Conservation (phyloP, 2,888 invertebrate species). For the Antheraea yamamai region DNA sequence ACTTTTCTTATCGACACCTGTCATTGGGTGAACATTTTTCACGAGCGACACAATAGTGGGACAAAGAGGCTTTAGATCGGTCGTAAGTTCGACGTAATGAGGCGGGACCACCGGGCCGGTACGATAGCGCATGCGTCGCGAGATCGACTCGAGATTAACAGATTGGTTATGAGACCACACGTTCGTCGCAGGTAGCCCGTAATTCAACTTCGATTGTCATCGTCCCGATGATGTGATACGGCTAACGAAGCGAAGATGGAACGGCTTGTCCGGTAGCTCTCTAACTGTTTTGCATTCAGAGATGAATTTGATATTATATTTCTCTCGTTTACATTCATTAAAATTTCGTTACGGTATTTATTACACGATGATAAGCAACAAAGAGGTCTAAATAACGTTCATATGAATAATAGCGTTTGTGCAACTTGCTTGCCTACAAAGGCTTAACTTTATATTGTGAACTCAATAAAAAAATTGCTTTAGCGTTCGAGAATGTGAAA, state of each 20-base stretch:
- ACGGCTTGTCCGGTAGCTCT: conserved; percentile 60
- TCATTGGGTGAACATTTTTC: conserved; percentile 75
- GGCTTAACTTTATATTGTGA: neutral
- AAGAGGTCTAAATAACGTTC: conserved; percentile 9
- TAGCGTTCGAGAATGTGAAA: neutral
- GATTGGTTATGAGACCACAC: conserved; percentile 77
- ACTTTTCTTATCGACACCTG: conserved; percentile 74
- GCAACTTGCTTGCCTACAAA: conserved; percentile 5
- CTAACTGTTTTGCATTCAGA: conserved; percentile 55
- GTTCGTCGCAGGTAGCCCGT: conserved; percentile 76
- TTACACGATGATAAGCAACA: conserved; percentile 19
- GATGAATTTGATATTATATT: conserved; percentile 49
- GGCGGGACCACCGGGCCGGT: conserved; percentile 73
- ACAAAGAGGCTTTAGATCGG: conserved; percentile 56
- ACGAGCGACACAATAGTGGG: conserved; percentile 72
- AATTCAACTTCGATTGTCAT: conserved; percentile 82
- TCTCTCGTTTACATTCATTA: conserved; percentile 22
- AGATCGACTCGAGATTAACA: conserved; percentile 75
- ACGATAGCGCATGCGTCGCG: conserved; percentile 71
- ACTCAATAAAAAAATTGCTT: neutral
- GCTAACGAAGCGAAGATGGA: conserved; percentile 77
- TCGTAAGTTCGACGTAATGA: conserved; percentile 70
- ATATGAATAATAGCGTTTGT: conserved; percentile 11
- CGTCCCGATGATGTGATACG: conserved; percentile 75
- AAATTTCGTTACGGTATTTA: conserved; percentile 23